A percentile compares a stretch with the other conserved stretches of the same genome.
Conservation (phyloP, 2,888 invertebrate species). For the Parnassius orleans region DNA sequence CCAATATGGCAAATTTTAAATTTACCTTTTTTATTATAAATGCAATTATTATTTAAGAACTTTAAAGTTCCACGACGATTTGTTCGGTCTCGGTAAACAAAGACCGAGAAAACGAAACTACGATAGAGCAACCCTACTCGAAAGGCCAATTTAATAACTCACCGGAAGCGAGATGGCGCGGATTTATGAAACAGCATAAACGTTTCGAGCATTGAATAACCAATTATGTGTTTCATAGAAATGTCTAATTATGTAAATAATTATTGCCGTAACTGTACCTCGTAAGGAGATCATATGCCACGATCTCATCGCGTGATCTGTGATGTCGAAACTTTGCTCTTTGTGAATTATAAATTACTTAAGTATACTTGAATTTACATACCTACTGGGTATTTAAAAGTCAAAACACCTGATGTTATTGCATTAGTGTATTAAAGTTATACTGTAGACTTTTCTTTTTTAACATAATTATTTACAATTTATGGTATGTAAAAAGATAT, state of each 20-base stretch:
- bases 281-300: conserved; percentile 24
- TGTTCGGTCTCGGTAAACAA: no score
- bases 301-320: conserved; percentile 19
- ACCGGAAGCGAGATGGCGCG: conserved; percentile 59
- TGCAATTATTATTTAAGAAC: no score
- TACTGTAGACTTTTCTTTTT: no score
- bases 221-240: conserved; percentile 44
- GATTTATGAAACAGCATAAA: conserved; percentile 62
- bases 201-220: conserved; percentile 40
- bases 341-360: background rate
- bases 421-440: no score
- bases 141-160: conserved; percentile 39
- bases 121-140: conserved; percentile 13
- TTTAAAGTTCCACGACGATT: no score
- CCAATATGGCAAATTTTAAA: no score
- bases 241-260: conserved; percentile 42
- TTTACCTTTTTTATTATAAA: no score
- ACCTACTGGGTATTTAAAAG: no score
- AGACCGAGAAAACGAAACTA: background rate
- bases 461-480: no score
- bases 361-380: no score
- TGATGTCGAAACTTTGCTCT: conserved; percentile 1
- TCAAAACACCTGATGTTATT: no score
- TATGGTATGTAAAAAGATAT: no score
- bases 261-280: conserved; percentile 31